Evolutionary conservation across 2,113 vertebrate species (phyloP).

Genomic region (Bos taurus): ARS-UCD2.0 NC_037333.1:44657001-44657500

Average conservation of each 20-base stretch:
- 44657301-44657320: background rate
- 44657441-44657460: background rate
- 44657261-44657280: background rate
- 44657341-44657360: background rate
- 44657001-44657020: background rate
- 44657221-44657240: conserved; percentile 17
- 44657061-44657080: background rate
- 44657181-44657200: background rate
- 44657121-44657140: background rate
- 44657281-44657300: conserved; percentile 10
- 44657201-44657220: background rate
- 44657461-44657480: background rate
- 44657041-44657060: background rate
- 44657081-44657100: background rate
- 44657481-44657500: background rate
- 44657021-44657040: background rate
- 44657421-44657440: conserved; percentile 39
- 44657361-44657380: background rate
- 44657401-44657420: conserved; percentile 7
- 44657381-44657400: background rate
- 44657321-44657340: background rate
- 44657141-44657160: rapidly evolving
- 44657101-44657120: background rate
- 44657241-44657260: background rate
- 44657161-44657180: background rate